phyloP scores from a whole-genome alignment of 2,888 invertebrate species.

The Drosophila melanosoma region DNA sequence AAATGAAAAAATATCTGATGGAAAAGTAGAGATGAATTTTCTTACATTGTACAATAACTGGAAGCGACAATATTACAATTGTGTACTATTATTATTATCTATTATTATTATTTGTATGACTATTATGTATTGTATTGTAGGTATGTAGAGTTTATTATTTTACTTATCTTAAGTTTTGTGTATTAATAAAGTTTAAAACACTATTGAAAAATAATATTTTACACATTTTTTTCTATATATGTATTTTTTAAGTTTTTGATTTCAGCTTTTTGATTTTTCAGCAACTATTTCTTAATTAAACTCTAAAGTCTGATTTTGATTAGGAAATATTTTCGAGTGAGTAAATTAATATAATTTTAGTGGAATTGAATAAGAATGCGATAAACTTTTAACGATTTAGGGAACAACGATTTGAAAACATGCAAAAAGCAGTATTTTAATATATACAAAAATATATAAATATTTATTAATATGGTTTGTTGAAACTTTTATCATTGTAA shows the following conservation, averaged over 20 bases:
- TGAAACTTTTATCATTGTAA: not conserved
- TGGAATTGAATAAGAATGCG: constrained; percentile 27
- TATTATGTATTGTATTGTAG: constrained; percentile 83
- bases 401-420: constrained; percentile 30
- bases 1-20: constrained; percentile 27
- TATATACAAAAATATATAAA: not conserved
- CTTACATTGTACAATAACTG: constrained; percentile 79
- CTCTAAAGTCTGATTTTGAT: constrained; percentile 72
- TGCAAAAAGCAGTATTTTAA: not conserved
- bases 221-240: not conserved
- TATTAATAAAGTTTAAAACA: constrained; percentile 81
- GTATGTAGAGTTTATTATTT: constrained; percentile 84
- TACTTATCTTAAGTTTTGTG: constrained; percentile 81
- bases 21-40: constrained; percentile 52
- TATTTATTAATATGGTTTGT: constrained; percentile 3
- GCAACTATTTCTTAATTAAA: constrained; percentile 10
- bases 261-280: constrained; percentile 17
- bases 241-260: not conserved
- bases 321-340: constrained; percentile 55
- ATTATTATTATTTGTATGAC: constrained; percentile 79
- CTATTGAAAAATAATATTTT: constrained; percentile 70
- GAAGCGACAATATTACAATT: constrained; percentile 79
- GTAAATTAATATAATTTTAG: constrained; percentile 17
- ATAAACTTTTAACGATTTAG: constrained; percentile 32
- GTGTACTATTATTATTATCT: constrained; percentile 81